Conservation (phyloP, 2,113 vertebrate species). For the Rhizomys pruinosus region DNA sequence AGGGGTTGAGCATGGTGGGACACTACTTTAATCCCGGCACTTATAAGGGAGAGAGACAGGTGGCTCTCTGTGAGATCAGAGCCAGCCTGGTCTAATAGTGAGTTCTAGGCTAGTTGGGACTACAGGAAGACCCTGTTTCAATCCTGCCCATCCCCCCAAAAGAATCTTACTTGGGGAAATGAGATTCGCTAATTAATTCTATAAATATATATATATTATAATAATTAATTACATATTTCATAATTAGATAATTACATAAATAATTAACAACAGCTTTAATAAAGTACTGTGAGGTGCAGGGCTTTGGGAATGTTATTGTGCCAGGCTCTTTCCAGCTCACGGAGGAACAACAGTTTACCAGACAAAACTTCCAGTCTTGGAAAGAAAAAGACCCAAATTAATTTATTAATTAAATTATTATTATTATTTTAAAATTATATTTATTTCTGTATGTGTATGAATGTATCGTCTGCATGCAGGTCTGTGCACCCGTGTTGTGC, state of each 20-base stretch:
- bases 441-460: too few relatives aligned
- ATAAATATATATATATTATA: not conserved
- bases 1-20: too few relatives aligned
- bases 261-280: conserved; percentile 15
- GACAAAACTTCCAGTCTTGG: not conserved
- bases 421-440: too few relatives aligned
- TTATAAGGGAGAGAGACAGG: too few relatives aligned
- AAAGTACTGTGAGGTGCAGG: not conserved
- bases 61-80: too few relatives aligned
- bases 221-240: not conserved
- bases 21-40: too few relatives aligned
- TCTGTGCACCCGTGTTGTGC: too few relatives aligned
- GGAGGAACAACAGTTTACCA: not conserved
- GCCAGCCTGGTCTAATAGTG: too few relatives aligned
- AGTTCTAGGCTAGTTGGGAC: too few relatives aligned
- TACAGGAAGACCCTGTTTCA: too few relatives aligned
- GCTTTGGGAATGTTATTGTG: not conserved
- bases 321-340: not conserved
- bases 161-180: not conserved
- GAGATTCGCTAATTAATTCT: not conserved
- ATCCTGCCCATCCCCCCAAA: too few relatives aligned
- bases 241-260: not conserved
- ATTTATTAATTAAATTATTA: not conserved
- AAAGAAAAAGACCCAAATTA: not conserved
- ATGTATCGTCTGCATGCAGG: too few relatives aligned